These are phyloP conservation scores for Tachina lurida DNA, from an alignment of 2,888 invertebrate species.

Conservation along the genomic window DNA sequence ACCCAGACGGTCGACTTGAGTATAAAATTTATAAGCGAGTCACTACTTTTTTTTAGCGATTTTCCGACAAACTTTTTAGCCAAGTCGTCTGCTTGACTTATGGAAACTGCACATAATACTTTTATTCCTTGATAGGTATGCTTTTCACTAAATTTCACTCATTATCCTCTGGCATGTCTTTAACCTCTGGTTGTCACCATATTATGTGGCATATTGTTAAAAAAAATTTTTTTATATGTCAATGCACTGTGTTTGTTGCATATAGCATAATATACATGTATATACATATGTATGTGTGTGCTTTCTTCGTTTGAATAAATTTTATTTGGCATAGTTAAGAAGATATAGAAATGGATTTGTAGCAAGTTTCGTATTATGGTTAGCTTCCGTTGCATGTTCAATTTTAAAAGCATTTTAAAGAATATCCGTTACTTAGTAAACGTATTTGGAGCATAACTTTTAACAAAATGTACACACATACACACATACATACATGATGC, in stretches of 20 bases:
- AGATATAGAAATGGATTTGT: slow-evolving; percentile 55
- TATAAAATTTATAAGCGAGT: too few species aligned
- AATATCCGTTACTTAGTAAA: slow-evolving; percentile 71
- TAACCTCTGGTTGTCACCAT: too few species aligned
- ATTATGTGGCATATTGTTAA: too few species aligned
- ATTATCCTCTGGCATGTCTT: too few species aligned
- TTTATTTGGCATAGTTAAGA: slow-evolving; percentile 29
- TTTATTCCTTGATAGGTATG: too few species aligned
- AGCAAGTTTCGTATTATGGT: slow-evolving; percentile 67
- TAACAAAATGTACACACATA: slow-evolving; percentile 29
- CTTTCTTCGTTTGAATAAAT: slow-evolving; percentile 3
- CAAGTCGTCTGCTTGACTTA: too few species aligned
- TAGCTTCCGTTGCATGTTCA: slow-evolving; percentile 71
- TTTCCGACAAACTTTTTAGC: too few species aligned
- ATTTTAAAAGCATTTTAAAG: slow-evolving; percentile 72
- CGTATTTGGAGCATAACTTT: slow-evolving; percentile 71
- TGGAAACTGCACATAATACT: too few species aligned
- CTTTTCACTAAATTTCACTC: too few species aligned
- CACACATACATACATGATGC: neutral
- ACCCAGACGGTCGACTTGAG: too few species aligned
- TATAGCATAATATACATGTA: too few species aligned
- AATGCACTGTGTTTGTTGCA: slow-evolving; percentile 28
- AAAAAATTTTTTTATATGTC: neutral
- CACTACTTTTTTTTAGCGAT: too few species aligned
- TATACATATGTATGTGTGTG: neutral